Evolutionary conservation across 2,797 vertebrate genomes (phyloP).

Genomic region (Myioborus melanocephalus): DNA sequence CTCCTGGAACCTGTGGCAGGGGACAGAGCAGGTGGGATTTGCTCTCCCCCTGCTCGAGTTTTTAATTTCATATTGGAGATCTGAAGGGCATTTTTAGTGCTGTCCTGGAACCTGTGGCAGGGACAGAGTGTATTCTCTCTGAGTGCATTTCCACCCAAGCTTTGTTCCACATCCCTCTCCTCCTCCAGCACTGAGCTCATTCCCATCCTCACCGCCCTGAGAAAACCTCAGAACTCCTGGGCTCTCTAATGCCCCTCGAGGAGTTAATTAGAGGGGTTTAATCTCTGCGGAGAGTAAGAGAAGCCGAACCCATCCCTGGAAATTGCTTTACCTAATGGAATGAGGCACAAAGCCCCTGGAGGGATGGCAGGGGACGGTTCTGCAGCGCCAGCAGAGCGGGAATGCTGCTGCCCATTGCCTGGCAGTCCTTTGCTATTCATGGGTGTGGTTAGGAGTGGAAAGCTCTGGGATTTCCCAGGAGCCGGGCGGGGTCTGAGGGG

Average conservation of each 20-base stretch:
- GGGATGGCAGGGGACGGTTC: not conserved
- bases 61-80: not conserved
- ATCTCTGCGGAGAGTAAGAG: not conserved
- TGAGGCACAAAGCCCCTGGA: not conserved
- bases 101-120: not conserved
- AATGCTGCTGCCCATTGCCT: fast-evolving
- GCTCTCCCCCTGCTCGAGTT: not conserved
- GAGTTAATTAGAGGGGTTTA: conserved; percentile 22
- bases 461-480: fast-evolving
- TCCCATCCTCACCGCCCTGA: not conserved
- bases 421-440: fast-evolving
- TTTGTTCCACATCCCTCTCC: not conserved
- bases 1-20: not conserved
- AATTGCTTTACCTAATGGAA: not conserved
- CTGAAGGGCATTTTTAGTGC: not conserved
- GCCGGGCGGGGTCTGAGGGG: not conserved
- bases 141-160: not conserved
- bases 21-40: too few relatives aligned
- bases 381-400: not conserved
- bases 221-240: not conserved
- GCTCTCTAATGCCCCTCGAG: not conserved
- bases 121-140: not conserved
- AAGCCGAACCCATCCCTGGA: not conserved
- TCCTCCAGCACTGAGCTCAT: not conserved
- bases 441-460: fast-evolving